Base-by-base conservation (phyloP, 2,797 vertebrate genomes). In the Argya squamiceps region DNA sequence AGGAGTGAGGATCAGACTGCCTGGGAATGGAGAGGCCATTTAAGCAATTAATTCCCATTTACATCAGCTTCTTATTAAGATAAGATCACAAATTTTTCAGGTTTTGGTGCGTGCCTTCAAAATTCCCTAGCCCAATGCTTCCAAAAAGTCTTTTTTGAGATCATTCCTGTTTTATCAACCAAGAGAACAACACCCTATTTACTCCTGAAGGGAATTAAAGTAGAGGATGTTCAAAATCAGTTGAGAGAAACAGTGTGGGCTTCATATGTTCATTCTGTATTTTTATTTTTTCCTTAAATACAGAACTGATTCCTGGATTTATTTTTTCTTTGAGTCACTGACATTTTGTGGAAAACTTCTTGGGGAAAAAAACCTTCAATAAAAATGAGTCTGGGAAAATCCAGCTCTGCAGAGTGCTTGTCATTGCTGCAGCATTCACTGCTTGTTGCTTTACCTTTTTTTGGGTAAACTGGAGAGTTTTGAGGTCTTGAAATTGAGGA, bases 41-140 rank as follows among this genome's bases (percentile, higher is more conserved):
- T 12, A 12, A 84, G 59, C 92, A 94, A 89, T 95, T 77, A 78
- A 37, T 85, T 84, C 55, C 71, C n/a, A 5, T 22, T 88, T 82
- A 62, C 18, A 55, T 12, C 53, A 62, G 2, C 63, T 59, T 50
- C 47, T 30, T 41, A 9, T 21, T 81, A 37, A 70, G 79, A 81
- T n/a, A 94, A 73, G 41, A 58, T 50, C 14, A 63, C 44, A 83
- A 65, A 53, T 63, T 16, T n/a, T 30, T 4, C 32, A 20, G 52
- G 15, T 78, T 93, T 88, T 43, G 8, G 17, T 5, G 20, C 10
- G 50, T 62, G 11, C 27, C 37, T 69, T 59, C 82, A 43, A 76
- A 71, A 75, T 13, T 26, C 20, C 12, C 26, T 20, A 68, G 27
- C 9, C 39, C n/a, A 59, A 18, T 5, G 5, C 69, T 81, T 83